Evolutionary conservation across 1,140 invertebrate species (phyloP).

Genomic region (Vanessa tameamea): DNA sequence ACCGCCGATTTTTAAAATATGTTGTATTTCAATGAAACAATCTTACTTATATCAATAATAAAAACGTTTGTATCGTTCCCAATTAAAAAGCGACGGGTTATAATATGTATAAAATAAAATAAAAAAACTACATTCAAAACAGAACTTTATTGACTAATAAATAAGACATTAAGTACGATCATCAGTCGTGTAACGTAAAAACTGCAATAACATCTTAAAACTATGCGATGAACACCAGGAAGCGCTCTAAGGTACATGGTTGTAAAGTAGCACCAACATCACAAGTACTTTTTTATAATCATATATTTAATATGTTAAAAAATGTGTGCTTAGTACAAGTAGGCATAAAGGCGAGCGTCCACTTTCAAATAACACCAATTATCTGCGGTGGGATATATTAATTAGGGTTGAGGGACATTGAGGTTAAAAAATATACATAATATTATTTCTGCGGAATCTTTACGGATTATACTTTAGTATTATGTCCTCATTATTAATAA

Average conservation of each 20-base stretch:
- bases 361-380: not conserved
- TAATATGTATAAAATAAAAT: slow-evolving; percentile 20
- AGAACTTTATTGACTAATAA: slow-evolving; percentile 51
- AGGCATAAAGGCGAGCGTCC: not conserved
- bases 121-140: slow-evolving; percentile 35
- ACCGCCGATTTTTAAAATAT: too few species aligned
- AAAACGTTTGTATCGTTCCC: too few species aligned
- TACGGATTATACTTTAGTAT: too few species aligned
- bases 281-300: slow-evolving; percentile 32
- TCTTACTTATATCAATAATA: too few species aligned
- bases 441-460: too few species aligned
- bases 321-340: not conserved
- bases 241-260: slow-evolving; percentile 32
- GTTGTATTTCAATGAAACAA: too few species aligned
- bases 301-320: not conserved
- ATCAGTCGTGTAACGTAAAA: slow-evolving; percentile 17
- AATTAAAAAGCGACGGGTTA: not conserved
- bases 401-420: not conserved
- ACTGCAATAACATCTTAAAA: slow-evolving; percentile 30
- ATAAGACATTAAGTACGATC: slow-evolving; percentile 43
- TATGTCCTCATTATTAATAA: too few species aligned
- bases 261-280: slow-evolving; percentile 44
- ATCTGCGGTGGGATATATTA: slow-evolving; percentile 21
- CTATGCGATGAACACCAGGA: slow-evolving; percentile 31
- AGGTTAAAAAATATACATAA: too few species aligned